Evolutionary conservation across 2,113 vertebrate genomes (phyloP).

Genomic region (Regulus satrapa): DNA sequence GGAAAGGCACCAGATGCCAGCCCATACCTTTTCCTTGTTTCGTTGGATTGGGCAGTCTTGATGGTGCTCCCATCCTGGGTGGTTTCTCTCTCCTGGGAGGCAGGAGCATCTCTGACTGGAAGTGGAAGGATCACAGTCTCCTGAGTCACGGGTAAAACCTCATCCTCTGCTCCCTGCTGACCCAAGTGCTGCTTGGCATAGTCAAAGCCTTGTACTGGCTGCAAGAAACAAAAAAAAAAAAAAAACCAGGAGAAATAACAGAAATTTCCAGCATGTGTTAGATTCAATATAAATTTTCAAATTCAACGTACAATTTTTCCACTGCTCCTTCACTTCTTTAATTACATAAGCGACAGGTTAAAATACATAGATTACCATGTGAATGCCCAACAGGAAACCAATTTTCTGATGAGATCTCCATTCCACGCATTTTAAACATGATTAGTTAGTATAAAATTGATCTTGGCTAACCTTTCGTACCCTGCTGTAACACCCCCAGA

Average conservation of each 20-base stretch:
- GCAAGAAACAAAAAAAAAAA: constrained; percentile 35
- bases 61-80: constrained; percentile 85
- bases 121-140: constrained; percentile 90
- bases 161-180: constrained; percentile 92
- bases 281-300: background rate
- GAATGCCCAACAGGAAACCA: background rate
- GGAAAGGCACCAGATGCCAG: background rate
- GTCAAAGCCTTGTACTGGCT: constrained; percentile 98
- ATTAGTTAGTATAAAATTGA: background rate
- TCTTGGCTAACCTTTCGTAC: background rate
- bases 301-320: background rate
- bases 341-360: background rate
- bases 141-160: constrained; percentile 88
- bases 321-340: background rate
- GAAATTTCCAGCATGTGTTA: background rate
- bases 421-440: background rate
- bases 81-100: constrained; percentile 85
- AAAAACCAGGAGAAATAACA: background rate
- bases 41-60: constrained; percentile 84
- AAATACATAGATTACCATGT: background rate
- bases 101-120: constrained; percentile 82
- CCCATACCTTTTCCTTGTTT: constrained; percentile 90
- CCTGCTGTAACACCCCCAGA: background rate
- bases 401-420: background rate
- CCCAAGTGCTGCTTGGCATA: constrained; percentile 98